Base-by-base conservation (phyloP, 2,113 vertebrate genomes). In the Mola mola region DNA sequence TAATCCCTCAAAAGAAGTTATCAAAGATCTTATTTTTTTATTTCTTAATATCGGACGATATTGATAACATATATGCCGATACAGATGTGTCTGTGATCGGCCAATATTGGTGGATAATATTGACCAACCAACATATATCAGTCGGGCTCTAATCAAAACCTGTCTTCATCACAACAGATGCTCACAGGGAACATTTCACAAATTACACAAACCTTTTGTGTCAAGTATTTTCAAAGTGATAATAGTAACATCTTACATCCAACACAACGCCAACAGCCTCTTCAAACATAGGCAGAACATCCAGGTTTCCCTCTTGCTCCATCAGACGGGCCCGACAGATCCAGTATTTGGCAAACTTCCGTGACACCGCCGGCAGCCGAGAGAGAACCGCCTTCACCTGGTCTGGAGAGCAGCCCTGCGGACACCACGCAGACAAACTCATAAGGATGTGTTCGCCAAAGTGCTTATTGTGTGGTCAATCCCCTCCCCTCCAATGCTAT, bases 271-370 rank as follows among this genome's bases (percentile, higher is more conserved):
- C 78, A 9, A 96, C 90, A 0, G 95, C 97, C 2, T 94, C 92
- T 70, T 92, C 88, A 11, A 95, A 98, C 12, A 96, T 29, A 0
- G 85, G 92, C 0, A 90, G 72, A 3, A 93, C 90, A 0, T 97
- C 93, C 8, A 93, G 88, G 16, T 90, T 43, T 19, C 94, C 92
- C 0, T 87, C 86, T 6, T 16, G 85, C 55, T 96, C 92, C 33
- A 94, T 87, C 8, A 98, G 81, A 9, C 93, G 92, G 0, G 89
- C 95, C 77, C 86, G 93, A 62, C 95, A 96, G 81, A 97, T 93
- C 96, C 96, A 98, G 79, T 94, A 98, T 66, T 92, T 94, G 56
- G 94, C 89, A 83, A 95, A 97, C 66, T 94, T 96, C 73, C 94
- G 89, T 9, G 90, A 91, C 25, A 94, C 81, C 0, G 91, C 61